Base-by-base conservation (phyloP, 2,113 vertebrate genomes). In the Psophia crepitans region DNA sequence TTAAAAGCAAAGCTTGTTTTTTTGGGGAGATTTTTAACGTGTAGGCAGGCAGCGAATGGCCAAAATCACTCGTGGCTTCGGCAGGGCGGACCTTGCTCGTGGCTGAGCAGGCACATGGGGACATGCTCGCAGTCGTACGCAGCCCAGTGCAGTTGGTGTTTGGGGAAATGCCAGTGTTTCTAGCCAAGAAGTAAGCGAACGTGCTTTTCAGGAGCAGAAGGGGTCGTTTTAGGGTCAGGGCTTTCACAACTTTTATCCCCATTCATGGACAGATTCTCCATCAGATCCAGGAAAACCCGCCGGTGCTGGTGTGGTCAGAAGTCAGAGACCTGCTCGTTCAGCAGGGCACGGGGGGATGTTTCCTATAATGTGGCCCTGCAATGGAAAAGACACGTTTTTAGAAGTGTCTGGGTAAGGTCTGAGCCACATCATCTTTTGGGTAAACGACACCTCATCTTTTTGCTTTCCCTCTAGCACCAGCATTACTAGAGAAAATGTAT, bases 101-200 rank as follows among this genome's bases (percentile, higher is more conserved):
- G 30, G 8, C 68, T 26, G 3, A 7, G 21, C 21, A 12, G 61
- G 33, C 35, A 24, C 30, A 6, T 1, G 41, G 37, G 21, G 14
- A 8, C 5, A 2, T 5, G 0, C 5, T 6, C 0, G 3, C 23
- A 17, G 44, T 10, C 22, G 3, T 1, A 4, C 16, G 48, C 58
- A 14, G 46, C 69, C 26, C 24, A 0, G 27, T 4, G 56, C 65
- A 20, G 41, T 6, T 27, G 79, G 44, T 16, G n/a, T 14, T n/a
- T 53, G 4, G 57, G 56, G 23, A 74, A 11, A n/a, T 4, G 30
- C 37, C 41, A 7, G 37, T n/a, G 33, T 28, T 82, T 35, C 58
- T 35, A 32, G 51, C 19, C 37, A 9, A 53, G 53, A 39, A 2
- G 8, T 15, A 6, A 15, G 48, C 9, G 6, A 53, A 9, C 37